phyloP scores from a whole-genome alignment of 2,113 vertebrate genomes.

The Echinops telfairi region DNA sequence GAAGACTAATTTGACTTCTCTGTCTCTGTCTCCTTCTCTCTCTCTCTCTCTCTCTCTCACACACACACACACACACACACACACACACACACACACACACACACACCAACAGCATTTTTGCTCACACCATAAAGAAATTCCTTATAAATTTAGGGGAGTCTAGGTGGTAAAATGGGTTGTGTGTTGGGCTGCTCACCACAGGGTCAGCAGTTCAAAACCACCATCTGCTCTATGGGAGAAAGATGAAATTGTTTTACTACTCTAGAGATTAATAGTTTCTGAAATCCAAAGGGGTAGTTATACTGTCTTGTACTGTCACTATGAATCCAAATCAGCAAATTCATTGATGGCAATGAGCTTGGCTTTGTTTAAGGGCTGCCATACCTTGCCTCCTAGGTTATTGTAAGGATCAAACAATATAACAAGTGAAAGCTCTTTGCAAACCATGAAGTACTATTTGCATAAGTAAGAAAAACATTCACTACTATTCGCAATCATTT shows the following conservation, averaged over 20 bases:
- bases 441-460: constrained; percentile 15
- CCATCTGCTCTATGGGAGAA: too few species aligned
- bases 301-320: too few species aligned
- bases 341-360: too few species aligned
- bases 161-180: too few species aligned
- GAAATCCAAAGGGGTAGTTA: too few species aligned
- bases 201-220: too few species aligned
- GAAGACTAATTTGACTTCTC: background rate
- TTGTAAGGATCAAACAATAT: constrained; percentile 33
- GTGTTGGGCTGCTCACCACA: too few species aligned
- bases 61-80: too few species aligned
- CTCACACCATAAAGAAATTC: background rate
- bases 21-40: background rate
- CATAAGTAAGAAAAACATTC: background rate
- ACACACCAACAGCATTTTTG: background rate
- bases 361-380: background rate
- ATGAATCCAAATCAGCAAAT: too few species aligned
- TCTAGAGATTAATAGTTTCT: too few species aligned
- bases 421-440: constrained; percentile 36
- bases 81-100: too few species aligned
- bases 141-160: background rate
- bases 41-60: background rate
- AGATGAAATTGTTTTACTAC: too few species aligned
- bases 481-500: background rate
- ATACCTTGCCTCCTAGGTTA: background rate